These are phyloP conservation scores for Popillia japonica DNA, from an alignment of 1,140 invertebrate genomes.

Conservation along the genomic window DNA sequence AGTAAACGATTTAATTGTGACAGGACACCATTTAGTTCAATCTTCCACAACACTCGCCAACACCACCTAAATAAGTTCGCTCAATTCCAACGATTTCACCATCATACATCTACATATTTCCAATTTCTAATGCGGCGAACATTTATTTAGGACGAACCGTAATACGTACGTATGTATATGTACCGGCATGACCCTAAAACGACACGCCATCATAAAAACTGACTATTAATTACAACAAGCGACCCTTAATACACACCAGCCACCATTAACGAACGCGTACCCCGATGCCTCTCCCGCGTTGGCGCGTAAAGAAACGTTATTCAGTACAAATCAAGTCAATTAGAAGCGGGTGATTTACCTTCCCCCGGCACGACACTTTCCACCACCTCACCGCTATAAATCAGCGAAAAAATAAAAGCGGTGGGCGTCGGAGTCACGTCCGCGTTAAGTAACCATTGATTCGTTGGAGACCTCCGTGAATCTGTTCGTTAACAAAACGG, in stretches of 20 bases:
- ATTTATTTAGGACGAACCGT: conserved; percentile 14
- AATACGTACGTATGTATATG: too few species aligned
- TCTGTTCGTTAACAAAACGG: conserved; percentile 19
- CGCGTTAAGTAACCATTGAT: conserved; percentile 34
- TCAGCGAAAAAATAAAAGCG: conserved; percentile 32
- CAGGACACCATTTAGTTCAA: too few species aligned
- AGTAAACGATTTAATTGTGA: too few species aligned
- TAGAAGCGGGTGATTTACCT: conserved; percentile 34
- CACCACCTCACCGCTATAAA: conserved; percentile 27
- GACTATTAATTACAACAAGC: conserved; percentile 33
- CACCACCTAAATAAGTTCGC: too few species aligned
- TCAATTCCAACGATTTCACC: too few species aligned
- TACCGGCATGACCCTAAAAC: not conserved
- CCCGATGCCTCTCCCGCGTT: conserved; percentile 14
- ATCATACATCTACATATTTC: not conserved
- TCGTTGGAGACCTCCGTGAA: conserved; percentile 14
- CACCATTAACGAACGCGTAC: conserved; percentile 8
- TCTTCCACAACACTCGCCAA: too few species aligned
- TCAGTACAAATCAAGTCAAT: conserved; percentile 35
- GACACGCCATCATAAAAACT: conserved; percentile 21
- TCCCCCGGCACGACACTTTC: conserved; percentile 18
- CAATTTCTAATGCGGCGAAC: not conserved
- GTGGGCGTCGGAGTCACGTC: conserved; percentile 28
- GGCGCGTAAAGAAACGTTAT: conserved; percentile 34
- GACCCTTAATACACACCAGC: conserved; percentile 25